Conservation (phyloP, 2,888 invertebrate species). For the Leptarthrus brevirostris region DNA sequence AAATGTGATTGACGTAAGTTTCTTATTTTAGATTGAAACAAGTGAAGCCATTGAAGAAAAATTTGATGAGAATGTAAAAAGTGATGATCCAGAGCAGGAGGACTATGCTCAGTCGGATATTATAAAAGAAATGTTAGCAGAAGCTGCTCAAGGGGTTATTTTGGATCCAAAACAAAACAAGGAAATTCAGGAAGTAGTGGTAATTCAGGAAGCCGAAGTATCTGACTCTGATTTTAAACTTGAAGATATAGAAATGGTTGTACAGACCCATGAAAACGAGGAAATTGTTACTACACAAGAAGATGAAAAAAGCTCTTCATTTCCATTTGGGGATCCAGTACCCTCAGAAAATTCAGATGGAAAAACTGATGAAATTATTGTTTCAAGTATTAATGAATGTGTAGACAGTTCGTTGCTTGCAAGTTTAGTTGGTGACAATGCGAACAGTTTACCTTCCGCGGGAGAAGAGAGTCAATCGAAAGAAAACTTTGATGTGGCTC, state of each 20-base stretch:
- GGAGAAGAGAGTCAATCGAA: slow-evolving; percentile 60
- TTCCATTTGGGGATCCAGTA: slow-evolving; percentile 63
- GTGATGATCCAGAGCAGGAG: slow-evolving; percentile 13
- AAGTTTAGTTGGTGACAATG: slow-evolving; percentile 66
- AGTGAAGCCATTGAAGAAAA: neutral
- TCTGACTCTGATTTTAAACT: slow-evolving; percentile 17
- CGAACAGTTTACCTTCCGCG: slow-evolving; percentile 66
- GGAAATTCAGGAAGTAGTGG: neutral
- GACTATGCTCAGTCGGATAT: slow-evolving; percentile 58
- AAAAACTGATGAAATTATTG: slow-evolving; percentile 56
- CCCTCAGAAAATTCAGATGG: slow-evolving; percentile 66
- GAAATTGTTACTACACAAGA: slow-evolving; percentile 39
- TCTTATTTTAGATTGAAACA: slow-evolving; percentile 15
- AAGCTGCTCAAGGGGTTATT: slow-evolving; percentile 60
- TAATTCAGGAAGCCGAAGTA: slow-evolving; percentile 28
- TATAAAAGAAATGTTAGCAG: slow-evolving; percentile 60
- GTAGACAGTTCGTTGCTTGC: slow-evolving; percentile 65
- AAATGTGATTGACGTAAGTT: neutral
- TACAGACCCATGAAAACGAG: slow-evolving; percentile 11
- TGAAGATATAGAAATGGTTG: slow-evolving; percentile 16
- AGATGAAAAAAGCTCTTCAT: slow-evolving; percentile 66
- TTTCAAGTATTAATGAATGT: slow-evolving; percentile 58
- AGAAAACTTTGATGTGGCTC: slow-evolving; percentile 57
- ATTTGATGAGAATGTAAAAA: neutral
- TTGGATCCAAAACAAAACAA: slow-evolving; percentile 54